Evolutionary conservation across 2,797 vertebrate genomes (phyloP), one percentile per base, ranked within the genome.

Genomic region (Sebastes cheni): DNA sequence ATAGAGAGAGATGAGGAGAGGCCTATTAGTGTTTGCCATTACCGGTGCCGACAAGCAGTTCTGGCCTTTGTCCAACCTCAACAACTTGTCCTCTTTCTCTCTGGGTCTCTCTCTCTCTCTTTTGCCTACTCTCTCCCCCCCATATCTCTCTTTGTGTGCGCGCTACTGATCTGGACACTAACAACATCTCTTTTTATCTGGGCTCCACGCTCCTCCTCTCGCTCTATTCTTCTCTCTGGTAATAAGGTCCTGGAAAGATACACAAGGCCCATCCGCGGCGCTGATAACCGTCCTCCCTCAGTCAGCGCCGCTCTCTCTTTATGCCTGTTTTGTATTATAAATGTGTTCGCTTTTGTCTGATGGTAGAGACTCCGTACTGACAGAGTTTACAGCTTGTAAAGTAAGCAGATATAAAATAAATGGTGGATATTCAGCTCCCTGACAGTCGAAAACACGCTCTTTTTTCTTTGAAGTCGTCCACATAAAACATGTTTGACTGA

Each of bases 51-150:
- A 90, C 68, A 39, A 86, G 80, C 79, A 75, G 42, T 39, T 72
- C 80, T 91, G 86, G 89, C 81, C 81, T 84, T 71, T 72, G 75
- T 86, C 88, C 89, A 85, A 72, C 77, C 86, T 68, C 81, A 89
- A 89, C 88, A 87, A 90, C 71, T 82, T 73, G 81, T 87, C 81
- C 80, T 89, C 66, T 74, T 60, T 82, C 68, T 81, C 52, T 66
- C 56, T 62, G 10, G 59, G 23, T 64, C 73, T 75, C 71, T 76
- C 30, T 20, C 29, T 13, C 25, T 13, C 50, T 52, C 22, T 54
- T 29, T 52, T 60, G 55, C 60, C 39, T 6, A 16, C 68, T 59
- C 76, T 67, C 72, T 67, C 54, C 30, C 14, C n/a, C 55, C 81
- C 34, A 29, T 86, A 85, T 90, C 82, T 85, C 60, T 72, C 83